These are phyloP conservation scores for Stomorhina lunata DNA, from an alignment of 2,888 invertebrate species.

Conservation along the genomic window DNA sequence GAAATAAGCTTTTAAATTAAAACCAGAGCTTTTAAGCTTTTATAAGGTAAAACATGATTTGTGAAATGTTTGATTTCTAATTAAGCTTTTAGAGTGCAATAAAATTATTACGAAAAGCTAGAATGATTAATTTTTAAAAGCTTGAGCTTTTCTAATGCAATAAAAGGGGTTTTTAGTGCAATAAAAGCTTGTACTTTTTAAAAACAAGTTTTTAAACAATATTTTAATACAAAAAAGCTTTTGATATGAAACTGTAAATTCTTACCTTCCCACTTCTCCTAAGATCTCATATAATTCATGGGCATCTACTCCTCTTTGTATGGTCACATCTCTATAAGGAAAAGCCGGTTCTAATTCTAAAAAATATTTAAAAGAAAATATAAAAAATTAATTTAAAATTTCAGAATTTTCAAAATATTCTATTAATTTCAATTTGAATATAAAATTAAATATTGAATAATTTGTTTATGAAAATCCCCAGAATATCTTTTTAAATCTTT, in stretches of 20 bases:
- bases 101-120: no score
- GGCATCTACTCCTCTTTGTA: constrained; percentile 91
- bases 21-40: no score
- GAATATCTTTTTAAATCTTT: constrained; percentile 61
- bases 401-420: not conserved
- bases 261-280: constrained; percentile 95
- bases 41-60: not conserved
- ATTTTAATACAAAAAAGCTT: no score
- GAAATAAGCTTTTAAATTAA: no score
- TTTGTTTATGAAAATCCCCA: constrained; percentile 58
- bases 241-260: not conserved
- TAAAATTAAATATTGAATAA: constrained; percentile 64
- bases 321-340: constrained; percentile 91
- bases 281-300: constrained; percentile 92
- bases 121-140: not conserved
- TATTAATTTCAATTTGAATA: not conserved
- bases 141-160: no score
- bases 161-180: no score
- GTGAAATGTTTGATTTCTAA: no score
- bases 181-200: no score
- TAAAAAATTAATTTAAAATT: not conserved
- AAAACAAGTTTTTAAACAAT: no score
- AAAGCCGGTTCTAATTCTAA: constrained; percentile 95
- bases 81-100: no score
- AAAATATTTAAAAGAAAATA: no score